Conservation (phyloP, 2,113 vertebrate genomes). For the Chrysemys picta region DNA sequence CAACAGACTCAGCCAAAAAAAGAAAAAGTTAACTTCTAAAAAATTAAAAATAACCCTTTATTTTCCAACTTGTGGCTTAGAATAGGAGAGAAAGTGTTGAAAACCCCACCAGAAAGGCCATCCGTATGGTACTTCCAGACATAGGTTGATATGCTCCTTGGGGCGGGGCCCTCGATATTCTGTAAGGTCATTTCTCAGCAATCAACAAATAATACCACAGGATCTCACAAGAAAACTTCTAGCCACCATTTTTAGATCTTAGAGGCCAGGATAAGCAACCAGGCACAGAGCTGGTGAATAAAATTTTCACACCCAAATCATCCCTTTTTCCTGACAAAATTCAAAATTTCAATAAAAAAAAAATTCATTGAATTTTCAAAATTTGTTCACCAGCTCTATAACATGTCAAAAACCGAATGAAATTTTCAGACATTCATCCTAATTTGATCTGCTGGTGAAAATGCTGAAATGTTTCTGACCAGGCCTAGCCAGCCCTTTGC, state of each 20-base stretch:
- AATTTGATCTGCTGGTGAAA: background rate
- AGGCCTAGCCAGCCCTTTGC: background rate
- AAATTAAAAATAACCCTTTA: background rate
- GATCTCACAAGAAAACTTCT: background rate
- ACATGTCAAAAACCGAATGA: accelerated
- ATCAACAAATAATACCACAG: background rate
- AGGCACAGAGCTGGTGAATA: background rate
- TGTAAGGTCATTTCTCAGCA: background rate
- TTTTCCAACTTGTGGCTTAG: background rate
- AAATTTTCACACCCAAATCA: background rate
- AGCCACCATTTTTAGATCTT: background rate
- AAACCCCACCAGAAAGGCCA: background rate
- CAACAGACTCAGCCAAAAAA: background rate
- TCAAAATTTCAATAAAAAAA: background rate
- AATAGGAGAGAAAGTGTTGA: background rate
- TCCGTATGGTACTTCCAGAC: background rate
- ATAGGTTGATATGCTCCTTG: accelerated
- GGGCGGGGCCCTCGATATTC: background rate
- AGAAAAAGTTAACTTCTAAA: background rate
- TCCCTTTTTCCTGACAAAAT: background rate
- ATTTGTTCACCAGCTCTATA: background rate
- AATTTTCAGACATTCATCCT: background rate
- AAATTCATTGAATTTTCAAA: background rate
- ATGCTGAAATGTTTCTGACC: background rate
- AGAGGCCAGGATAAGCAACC: background rate